Evolutionary conservation across 2,888 invertebrate species (phyloP).

Genomic region (Dryocosmus kuriphilus): DNA sequence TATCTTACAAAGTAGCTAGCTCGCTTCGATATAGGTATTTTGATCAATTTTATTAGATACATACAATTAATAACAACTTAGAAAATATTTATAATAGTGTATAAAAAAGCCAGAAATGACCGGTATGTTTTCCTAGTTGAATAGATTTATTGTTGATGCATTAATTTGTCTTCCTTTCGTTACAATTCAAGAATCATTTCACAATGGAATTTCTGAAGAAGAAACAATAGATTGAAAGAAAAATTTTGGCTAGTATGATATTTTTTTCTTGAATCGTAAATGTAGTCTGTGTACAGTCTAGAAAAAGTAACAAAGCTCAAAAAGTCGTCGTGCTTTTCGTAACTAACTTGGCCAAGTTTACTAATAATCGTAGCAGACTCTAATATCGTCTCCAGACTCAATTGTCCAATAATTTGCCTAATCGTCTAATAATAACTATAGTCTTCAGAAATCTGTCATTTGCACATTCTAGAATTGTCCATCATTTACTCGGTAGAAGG

Average conservation of each 20-base stretch:
- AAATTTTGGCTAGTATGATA: too few species aligned
- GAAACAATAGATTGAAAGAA: too few species aligned
- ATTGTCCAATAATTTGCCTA: not conserved
- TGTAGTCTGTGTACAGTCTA: slow-evolving; percentile 10
- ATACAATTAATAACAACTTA: not conserved
- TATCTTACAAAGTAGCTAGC: not conserved
- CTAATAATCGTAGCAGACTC: slow-evolving; percentile 25
- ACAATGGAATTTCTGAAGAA: too few species aligned
- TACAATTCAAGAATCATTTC: slow-evolving; percentile 6
- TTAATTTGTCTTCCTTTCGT: not conserved
- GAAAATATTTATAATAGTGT: not conserved
- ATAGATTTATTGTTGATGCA: not conserved
- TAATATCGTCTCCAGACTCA: not conserved
- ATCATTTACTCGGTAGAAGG: slow-evolving; percentile 22
- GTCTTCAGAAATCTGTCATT: slow-evolving; percentile 28
- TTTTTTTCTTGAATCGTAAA: not conserved
- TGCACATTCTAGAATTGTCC: slow-evolving; percentile 2
- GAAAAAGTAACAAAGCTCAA: slow-evolving; percentile 23
- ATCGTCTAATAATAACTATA: slow-evolving; percentile 22
- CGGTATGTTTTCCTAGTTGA: not conserved
- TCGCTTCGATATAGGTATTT: not conserved
- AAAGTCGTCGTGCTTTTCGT: slow-evolving; percentile 36
- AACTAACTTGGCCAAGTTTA: slow-evolving; percentile 26
- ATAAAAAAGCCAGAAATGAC: slow-evolving; percentile 2
- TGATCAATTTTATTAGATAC: not conserved